Percentiles rank a stretch among this genome's conserved stretches.
Conservation (phyloP, 2,888 invertebrate genomes). For the Agrochola lota region DNA sequence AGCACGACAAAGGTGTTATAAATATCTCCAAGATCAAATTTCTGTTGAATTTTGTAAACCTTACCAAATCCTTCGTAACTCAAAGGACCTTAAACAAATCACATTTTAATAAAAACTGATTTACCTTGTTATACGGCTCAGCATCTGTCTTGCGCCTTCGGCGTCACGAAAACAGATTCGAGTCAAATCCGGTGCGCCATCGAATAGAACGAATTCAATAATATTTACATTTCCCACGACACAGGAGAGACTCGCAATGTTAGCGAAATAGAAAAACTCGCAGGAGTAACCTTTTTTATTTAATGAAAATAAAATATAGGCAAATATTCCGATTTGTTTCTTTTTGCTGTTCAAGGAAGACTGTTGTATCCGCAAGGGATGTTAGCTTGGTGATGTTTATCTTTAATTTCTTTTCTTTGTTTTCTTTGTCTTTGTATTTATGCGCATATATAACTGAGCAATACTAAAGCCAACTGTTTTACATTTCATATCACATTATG, state of each 20-base stretch:
- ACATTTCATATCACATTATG: not conserved
- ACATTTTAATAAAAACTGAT: slow-evolving; percentile 39
- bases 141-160: slow-evolving; percentile 41
- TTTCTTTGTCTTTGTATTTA: not conserved
- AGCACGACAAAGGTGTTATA: not conserved
- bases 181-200: slow-evolving; percentile 59
- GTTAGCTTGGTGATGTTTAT: slow-evolving; percentile 13
- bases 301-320: slow-evolving; percentile 53
- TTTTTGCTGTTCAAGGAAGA: slow-evolving; percentile 43
- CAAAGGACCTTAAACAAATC: slow-evolving; percentile 5
- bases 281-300: slow-evolving; percentile 44
- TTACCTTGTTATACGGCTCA: slow-evolving; percentile 18
- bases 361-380: slow-evolving; percentile 18
- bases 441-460: not conserved
- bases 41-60: not conserved
- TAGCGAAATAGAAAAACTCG: slow-evolving; percentile 60
- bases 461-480: not conserved
- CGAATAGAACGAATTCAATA: slow-evolving; percentile 68
- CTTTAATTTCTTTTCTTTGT: not conserved
- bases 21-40: not conserved
- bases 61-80: not conserved
- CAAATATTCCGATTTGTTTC: slow-evolving; percentile 50
- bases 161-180: slow-evolving; percentile 54
- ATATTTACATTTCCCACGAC: slow-evolving; percentile 71
- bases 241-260: slow-evolving; percentile 48